Percentiles rank a stretch among this genome's conserved stretches.
Conservation (phyloP, 2,113 vertebrate genomes). For the Collichthys lucidus region DNA sequence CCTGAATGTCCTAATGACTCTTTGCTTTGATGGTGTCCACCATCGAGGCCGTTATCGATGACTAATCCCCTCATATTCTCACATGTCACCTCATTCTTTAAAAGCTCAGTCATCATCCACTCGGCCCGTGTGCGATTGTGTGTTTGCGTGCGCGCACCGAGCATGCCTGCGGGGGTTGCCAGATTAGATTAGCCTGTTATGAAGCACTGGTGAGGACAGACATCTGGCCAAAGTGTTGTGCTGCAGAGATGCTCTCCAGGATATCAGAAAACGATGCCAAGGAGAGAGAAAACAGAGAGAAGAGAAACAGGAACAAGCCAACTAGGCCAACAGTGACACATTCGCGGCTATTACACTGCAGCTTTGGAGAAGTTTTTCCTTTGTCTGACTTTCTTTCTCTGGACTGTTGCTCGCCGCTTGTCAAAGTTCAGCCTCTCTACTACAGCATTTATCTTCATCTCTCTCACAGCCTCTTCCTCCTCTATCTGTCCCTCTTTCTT, state of each 20-base stretch:
- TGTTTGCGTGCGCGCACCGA: conserved; percentile 18
- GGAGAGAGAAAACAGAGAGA: conserved; percentile 62
- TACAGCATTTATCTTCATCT: background rate
- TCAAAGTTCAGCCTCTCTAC: background rate
- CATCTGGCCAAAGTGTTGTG: conserved; percentile 65
- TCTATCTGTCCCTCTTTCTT: background rate
- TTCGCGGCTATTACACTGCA: conserved; percentile 33
- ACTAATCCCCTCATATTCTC: conserved; percentile 24
- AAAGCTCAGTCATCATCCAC: conserved; percentile 31
- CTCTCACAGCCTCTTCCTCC: background rate
- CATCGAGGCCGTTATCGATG: conserved; percentile 10
- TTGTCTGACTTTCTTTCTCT: conserved; percentile 23
- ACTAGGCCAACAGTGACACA: conserved; percentile 72
- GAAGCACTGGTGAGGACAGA: conserved; percentile 66
- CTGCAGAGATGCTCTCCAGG: conserved; percentile 67
- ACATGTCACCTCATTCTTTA: conserved; percentile 28
- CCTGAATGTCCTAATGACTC: background rate
- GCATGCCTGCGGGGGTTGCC: conserved; percentile 50
- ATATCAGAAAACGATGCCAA: conserved; percentile 71
- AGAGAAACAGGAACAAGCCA: conserved; percentile 62
- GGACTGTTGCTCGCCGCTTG: background rate
- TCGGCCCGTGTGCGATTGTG: conserved; percentile 18
- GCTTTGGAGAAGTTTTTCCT: conserved; percentile 27
- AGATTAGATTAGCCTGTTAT: conserved; percentile 70
- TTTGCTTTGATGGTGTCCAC: background rate